Evolutionary conservation across 2,888 invertebrate genomes (phyloP).

Genomic region (Ceramica pisi): DNA sequence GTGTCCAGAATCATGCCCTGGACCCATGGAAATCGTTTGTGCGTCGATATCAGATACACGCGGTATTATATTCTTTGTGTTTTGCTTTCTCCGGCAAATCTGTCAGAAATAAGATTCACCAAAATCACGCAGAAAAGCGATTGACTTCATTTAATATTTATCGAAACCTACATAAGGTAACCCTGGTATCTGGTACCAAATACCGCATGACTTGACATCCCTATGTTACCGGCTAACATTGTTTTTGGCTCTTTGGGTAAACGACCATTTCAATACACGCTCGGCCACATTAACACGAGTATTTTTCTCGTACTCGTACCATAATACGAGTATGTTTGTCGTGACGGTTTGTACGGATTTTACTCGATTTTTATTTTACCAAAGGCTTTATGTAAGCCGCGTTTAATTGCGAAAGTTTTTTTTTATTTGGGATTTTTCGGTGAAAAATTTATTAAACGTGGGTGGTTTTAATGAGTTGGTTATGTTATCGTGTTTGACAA

Average conservation of each 20-base stretch:
- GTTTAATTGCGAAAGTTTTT: conserved; percentile 58
- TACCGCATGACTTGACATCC: conserved; percentile 14
- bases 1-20: too few species aligned
- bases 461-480: conserved; percentile 38
- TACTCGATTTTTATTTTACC: conserved; percentile 53
- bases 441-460: conserved; percentile 13
- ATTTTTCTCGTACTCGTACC: conserved; percentile 28
- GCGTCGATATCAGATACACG: too few species aligned
- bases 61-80: too few species aligned
- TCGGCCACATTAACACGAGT: conserved; percentile 33
- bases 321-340: conserved; percentile 47
- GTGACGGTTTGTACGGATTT: conserved; percentile 43
- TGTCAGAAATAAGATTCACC: too few species aligned
- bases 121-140: background rate
- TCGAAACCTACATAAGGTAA: background rate
- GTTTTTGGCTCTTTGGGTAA: conserved; percentile 45
- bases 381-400: conserved; percentile 48
- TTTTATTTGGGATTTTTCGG: conserved; percentile 39
- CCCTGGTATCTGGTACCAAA: background rate
- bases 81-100: too few species aligned
- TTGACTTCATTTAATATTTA: background rate
- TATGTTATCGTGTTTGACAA: background rate
- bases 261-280: conserved; percentile 40
- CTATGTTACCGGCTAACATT: conserved; percentile 41
- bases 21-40: too few species aligned